Evolutionary conservation across 2,797 vertebrate species (phyloP), one percentile per base, ranked within the genome.

Genomic region (Odontamblyopus lacepedii): DNA sequence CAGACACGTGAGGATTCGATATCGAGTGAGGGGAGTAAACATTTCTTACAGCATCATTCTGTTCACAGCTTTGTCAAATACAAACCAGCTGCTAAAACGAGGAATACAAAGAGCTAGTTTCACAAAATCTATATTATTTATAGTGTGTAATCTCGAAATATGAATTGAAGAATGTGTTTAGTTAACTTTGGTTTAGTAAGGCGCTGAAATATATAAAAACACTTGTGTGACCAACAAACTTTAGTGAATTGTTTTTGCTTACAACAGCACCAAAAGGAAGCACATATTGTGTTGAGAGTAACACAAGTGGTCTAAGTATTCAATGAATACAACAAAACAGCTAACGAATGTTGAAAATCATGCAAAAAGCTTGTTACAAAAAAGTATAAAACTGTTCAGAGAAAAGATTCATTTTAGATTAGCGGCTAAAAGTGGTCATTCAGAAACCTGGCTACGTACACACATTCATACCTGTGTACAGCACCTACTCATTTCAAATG

Each of bases 61-160:
- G 83, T 92, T 93, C 92, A 93, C 92, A 93, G 91, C 85, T 92
- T 92, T 86, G 69, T 69, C 2, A 35, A 73, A 85, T 87, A 88
- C 87, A 86, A 80, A 59, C 76, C 77, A 76, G 77, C 79, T 76
- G 81, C 51, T 76, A 6, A 11, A 19, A 64, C 50, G 11, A 12
- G 68, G 53, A 44, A 64, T 16, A 75, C 71, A 59, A 30, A 67
- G 15, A 35, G 13, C 38, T 50, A 66, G 44, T 66, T 30, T 65
- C 15, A 66, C 44, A 30, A 50, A 30, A 29, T 6, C 12, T 5
- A 9, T 27, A 5, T 9, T n/a, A 63, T 41, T 9, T 41, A 44
- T 29, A 19, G 48, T 30, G 48, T 51, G 15, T 19, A 50, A 66
- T 19, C 7, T 16, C 6, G n/a, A 29, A 29, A 12, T 7, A 66